Percentiles rank a stretch among this genome's conserved stretches.
These are phyloP conservation scores for Phytoseiulus persimilis DNA, from an alignment of 2,888 invertebrate genomes.

Conservation along the genomic window DNA sequence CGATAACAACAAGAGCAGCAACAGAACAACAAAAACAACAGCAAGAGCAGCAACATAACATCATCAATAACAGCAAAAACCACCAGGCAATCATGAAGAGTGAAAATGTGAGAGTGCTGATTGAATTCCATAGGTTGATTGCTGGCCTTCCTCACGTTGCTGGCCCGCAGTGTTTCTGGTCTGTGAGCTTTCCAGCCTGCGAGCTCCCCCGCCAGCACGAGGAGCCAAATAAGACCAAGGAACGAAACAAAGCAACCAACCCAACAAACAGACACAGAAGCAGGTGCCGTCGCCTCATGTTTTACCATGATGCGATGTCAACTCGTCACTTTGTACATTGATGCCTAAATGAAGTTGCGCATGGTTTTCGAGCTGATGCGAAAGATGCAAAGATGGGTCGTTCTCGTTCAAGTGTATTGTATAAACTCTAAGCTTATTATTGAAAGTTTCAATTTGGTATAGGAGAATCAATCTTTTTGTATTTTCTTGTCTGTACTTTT, in stretches of 20 bases:
- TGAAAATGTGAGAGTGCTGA: background rate
- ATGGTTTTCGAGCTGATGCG: background rate
- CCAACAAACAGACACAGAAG: constrained; percentile 32
- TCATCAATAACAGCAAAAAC: background rate
- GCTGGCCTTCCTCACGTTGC: background rate
- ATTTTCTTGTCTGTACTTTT: constrained; percentile 39
- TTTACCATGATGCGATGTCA: background rate
- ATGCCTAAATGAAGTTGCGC: constrained; percentile 17
- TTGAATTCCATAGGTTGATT: background rate
- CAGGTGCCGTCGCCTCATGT: background rate
- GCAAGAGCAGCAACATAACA: no score
- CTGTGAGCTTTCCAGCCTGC: background rate
- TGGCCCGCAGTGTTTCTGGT: background rate
- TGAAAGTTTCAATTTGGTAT: constrained; percentile 37
- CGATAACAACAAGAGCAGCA: constrained; percentile 18
- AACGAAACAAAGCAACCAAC: constrained; percentile 7
- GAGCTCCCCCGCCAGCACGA: background rate
- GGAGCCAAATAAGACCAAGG: background rate
- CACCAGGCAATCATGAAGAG: background rate
- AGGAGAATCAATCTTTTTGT: constrained; percentile 39
- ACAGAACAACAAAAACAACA: constrained; percentile 16
- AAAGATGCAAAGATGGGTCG: constrained; percentile 23
- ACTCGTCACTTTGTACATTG: background rate
- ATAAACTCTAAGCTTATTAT: constrained; percentile 38
- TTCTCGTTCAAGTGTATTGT: constrained; percentile 38